Base-by-base conservation (phyloP, 2,888 invertebrate genomes). In the Cantharis flavilabris region DNA sequence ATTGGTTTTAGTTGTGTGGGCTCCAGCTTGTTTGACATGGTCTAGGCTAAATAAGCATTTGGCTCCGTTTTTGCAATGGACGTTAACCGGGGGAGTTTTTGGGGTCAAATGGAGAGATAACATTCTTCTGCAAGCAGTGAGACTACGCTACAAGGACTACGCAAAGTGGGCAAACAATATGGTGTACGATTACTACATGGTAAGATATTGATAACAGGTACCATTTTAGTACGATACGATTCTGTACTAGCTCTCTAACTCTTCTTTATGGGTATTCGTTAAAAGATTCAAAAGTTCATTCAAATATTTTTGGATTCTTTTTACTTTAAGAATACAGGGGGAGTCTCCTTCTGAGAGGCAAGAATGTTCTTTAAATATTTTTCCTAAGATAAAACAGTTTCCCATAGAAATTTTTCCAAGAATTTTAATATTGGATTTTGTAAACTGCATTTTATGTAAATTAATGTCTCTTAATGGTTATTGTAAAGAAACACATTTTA, bases 1-100 rank as follows among this genome's bases (percentile, higher is more conserved):
- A 63, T 69, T 73, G 67, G 67, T 82, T 79, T 76, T 83, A 93
- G 93, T 93, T 63, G 90, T 91, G 2, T 93, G 93, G 93, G 93
- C 93, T 28, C 93, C 93, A 2, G 93, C 93, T 9, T 92, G 92
- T 77, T 88, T 94, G 77, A 91, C 92, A 83, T 92, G 93, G 93
- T 92, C 93, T 63, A 91, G 92, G 84, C 87, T 94, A 75, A 91
- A 91, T 9, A 93, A 92, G 79, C 90, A 92, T 81, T 88, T 94
- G 82, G 90, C 92, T 2, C 93, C 93, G 13, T 94, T 94, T 89
- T 87, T 94, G 78, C 92, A 92, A 80, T 93, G 93, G 92, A 88
- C 89, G 14, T 82, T 89, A 70, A 88, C 89, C 20, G 92, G 92
- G 80, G 91, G 91, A 11, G 85, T 86, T 4, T 89, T 93, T 4